phyloP scores from a whole-genome alignment of 1,140 invertebrate species.

The Zeugodacus cucurbitae region DNA sequence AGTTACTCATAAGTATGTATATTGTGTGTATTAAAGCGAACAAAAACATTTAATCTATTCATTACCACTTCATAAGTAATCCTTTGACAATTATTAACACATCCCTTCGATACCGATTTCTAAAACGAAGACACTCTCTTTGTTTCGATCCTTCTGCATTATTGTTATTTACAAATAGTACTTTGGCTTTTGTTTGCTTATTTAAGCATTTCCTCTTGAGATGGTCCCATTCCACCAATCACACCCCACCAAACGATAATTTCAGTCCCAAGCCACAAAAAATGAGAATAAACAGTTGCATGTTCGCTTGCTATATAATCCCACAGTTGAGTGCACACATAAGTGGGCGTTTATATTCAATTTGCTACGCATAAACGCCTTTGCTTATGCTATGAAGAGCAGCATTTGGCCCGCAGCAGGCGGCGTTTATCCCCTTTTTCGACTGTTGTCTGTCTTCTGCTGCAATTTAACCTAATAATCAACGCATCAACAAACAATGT shows the following conservation, averaged over 20 bases:
- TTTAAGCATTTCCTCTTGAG: constrained; percentile 9
- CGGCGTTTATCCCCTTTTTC: not conserved
- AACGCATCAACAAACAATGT: constrained; percentile 62
- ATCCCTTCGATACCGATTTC: not conserved
- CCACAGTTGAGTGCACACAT: constrained; percentile 60
- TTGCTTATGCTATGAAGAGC: constrained; percentile 43
- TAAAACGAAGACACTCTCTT: not conserved
- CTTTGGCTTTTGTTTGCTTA: constrained; percentile 27
- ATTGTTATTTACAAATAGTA: not conserved
- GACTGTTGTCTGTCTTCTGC: constrained; percentile 45
- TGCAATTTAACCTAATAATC: constrained; percentile 65
- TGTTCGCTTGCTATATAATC: constrained; percentile 45
- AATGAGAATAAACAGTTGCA: not conserved
- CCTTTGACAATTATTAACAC: not conserved
- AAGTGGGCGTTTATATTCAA: constrained; percentile 65
- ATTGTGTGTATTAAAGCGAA: not conserved
- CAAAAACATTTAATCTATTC: not conserved
- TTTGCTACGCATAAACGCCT: constrained; percentile 52
- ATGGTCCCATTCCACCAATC: not conserved
- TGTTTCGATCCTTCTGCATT: not conserved
- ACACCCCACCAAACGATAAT: not conserved
- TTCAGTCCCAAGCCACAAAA: not conserved
- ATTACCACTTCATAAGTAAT: not conserved
- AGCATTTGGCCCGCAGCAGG: not conserved
- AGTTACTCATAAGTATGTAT: not conserved